phyloP scores from a whole-genome alignment of 2,797 vertebrate genomes.

The Micromesistius poutassou region DNA sequence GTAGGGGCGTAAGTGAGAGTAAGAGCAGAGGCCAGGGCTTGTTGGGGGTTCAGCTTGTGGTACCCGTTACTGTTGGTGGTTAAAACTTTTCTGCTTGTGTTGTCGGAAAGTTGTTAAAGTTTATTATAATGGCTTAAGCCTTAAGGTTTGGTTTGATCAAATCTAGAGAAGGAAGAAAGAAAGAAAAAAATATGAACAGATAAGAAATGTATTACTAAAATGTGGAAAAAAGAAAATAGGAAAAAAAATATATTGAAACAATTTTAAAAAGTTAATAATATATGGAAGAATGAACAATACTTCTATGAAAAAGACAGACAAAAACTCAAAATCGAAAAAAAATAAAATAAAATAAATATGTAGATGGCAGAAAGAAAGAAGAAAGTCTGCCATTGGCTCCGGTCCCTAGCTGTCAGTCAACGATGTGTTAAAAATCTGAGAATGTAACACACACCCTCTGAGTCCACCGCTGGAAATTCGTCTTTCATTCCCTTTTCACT shows the following conservation, averaged over 20 bases:
- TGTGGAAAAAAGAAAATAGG: background rate
- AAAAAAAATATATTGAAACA: background rate
- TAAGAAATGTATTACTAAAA: background rate
- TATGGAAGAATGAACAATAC: background rate
- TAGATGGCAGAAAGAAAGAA: background rate
- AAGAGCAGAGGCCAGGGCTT: background rate
- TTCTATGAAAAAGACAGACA: background rate
- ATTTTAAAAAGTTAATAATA: background rate
- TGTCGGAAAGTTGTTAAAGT: background rate
- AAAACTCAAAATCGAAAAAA: background rate
- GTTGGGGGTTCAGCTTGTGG: background rate
- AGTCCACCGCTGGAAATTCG: background rate
- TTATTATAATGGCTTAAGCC: background rate
- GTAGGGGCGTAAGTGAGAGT: too few species aligned
- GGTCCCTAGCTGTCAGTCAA: slow-evolving; percentile 8
- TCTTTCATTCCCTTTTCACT: slow-evolving; percentile 8
- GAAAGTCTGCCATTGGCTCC: background rate
- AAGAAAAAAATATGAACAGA: background rate
- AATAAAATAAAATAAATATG: background rate
- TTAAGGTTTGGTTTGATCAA: background rate
- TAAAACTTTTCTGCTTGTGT: background rate
- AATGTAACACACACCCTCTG: background rate
- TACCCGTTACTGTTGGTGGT: too few species aligned
- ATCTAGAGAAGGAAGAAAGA: background rate
- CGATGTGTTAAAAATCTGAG: background rate